These are phyloP conservation scores for Paguma larvata DNA, from an alignment of 2,797 vertebrate genomes.

Conservation along the genomic window DNA sequence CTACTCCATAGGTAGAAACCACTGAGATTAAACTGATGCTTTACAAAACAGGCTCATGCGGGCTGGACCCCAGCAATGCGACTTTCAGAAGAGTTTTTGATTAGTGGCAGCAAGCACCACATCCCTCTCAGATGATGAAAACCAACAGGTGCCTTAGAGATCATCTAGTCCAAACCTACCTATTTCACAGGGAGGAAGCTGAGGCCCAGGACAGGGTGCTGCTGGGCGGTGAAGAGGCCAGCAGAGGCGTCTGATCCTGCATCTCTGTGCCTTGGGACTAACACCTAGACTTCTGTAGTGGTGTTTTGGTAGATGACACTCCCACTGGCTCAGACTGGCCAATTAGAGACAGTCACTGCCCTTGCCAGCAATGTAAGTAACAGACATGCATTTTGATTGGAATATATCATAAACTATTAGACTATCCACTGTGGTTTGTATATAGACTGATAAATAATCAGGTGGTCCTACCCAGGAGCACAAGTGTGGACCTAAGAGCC, in stretches of 20 bases:
- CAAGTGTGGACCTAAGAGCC: neutral
- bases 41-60: neutral
- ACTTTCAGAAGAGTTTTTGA: neutral
- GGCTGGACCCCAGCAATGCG: neutral
- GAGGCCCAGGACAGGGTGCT: neutral
- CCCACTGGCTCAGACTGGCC: neutral
- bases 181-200: neutral
- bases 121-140: neutral
- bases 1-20: neutral
- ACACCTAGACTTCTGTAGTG: neutral
- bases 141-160: neutral
- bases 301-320: constrained; percentile 49
- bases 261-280: neutral
- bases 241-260: neutral
- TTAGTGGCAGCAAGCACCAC: neutral
- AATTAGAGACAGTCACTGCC: constrained; percentile 47
- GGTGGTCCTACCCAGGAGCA: neutral
- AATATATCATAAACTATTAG: neutral
- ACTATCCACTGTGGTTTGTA: neutral
- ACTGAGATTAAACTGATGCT: neutral
- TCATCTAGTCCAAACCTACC: neutral
- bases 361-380: constrained; percentile 28
- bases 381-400: neutral
- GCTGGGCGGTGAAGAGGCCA: neutral
- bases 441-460: neutral